phyloP scores from a whole-genome alignment of 2,797 vertebrate genomes.

The Microtus obscurus region DNA sequence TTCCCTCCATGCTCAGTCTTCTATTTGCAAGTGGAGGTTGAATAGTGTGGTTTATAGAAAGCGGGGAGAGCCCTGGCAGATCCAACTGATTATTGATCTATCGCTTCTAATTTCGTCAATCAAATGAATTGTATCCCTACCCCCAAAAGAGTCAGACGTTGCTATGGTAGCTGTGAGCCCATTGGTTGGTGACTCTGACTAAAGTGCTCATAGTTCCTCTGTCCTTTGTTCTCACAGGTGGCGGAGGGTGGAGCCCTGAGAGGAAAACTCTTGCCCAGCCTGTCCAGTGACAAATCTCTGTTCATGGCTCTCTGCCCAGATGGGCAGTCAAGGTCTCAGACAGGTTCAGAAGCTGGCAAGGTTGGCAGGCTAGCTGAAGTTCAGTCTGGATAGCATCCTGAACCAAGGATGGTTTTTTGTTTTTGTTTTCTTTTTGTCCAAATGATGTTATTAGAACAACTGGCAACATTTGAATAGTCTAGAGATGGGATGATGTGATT shows the following conservation, averaged over 20 bases:
- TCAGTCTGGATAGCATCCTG: not conserved
- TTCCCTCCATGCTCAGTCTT: not conserved
- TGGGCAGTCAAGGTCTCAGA: not conserved
- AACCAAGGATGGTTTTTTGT: not conserved
- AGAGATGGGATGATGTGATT: not conserved
- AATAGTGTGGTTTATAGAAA: not conserved
- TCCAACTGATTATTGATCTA: not conserved
- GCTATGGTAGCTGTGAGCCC: not conserved
- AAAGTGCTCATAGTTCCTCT: not conserved
- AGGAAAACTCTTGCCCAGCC: not conserved
- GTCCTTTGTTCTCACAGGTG: not conserved
- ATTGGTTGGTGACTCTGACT: not conserved
- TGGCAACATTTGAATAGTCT: constrained; percentile 51
- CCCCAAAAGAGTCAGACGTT: not conserved
- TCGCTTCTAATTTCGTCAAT: not conserved
- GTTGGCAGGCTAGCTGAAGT: not conserved
- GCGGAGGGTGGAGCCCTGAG: not conserved
- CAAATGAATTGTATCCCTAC: not conserved
- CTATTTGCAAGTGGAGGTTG: not conserved
- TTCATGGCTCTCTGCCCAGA: not conserved
- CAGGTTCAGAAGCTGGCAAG: not conserved
- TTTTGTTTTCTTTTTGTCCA: not conserved
- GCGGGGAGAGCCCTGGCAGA: not conserved
- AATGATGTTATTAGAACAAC: not conserved
- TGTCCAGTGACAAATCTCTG: not conserved